These are phyloP conservation scores for Drosophila borealis DNA, from an alignment of 2,888 invertebrate genomes.

Conservation along the genomic window DNA sequence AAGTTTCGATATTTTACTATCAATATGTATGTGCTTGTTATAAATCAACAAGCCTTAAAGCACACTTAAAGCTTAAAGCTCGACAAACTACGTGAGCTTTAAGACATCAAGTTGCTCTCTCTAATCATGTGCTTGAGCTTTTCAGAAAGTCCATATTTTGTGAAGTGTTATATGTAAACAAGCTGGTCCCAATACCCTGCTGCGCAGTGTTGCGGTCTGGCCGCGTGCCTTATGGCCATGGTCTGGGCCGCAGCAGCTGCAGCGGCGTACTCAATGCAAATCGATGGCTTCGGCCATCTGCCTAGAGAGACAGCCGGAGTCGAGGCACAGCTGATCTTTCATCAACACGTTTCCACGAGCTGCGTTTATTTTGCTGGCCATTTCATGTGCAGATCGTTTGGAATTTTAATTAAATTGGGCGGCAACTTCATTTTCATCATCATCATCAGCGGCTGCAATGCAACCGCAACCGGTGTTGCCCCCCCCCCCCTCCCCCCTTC, in stretches of 20 bases:
- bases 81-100: no score
- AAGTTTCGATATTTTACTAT: no score
- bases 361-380: constrained; percentile 50
- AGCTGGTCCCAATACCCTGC: background rate
- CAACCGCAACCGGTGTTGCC: constrained; percentile 36
- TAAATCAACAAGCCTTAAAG: no score
- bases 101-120: no score
- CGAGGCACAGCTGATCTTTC: constrained; percentile 64
- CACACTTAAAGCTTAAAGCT: background rate
- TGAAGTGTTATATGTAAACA: background rate
- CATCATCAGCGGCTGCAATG: constrained; percentile 61
- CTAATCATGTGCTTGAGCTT: no score
- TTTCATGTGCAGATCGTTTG: constrained; percentile 79
- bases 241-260: constrained; percentile 12
- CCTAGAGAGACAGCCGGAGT: constrained; percentile 5
- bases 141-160: no score
- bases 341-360: constrained; percentile 69
- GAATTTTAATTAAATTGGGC: constrained; percentile 83
- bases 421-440: constrained; percentile 82
- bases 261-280: constrained; percentile 58
- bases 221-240: constrained; percentile 68
- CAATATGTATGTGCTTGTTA: no score
- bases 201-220: constrained; percentile 51
- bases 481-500: background rate
- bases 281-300: constrained; percentile 51